Conservation (phyloP, 1,140 invertebrate species). For the Tetranychus cinnabarinus region DNA sequence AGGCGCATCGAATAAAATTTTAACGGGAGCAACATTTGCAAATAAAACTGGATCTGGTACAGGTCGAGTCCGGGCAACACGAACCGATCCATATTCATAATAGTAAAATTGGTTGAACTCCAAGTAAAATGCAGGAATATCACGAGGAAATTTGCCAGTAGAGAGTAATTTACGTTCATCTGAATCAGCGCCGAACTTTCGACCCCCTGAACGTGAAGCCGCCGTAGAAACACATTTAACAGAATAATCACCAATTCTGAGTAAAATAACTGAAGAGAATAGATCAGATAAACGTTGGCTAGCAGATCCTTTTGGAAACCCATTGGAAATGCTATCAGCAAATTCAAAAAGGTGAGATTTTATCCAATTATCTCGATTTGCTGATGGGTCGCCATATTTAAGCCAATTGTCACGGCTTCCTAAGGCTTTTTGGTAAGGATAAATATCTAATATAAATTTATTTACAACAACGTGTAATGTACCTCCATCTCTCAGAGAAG, state of each 20-base stretch:
- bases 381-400: conserved; percentile 22
- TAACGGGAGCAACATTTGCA: conserved; percentile 63
- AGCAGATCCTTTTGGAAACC: not conserved
- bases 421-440: conserved; percentile 79
- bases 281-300: not conserved
- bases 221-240: conserved; percentile 8
- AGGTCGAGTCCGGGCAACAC: conserved; percentile 61
- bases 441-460: conserved; percentile 74
- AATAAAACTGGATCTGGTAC: conserved; percentile 80
- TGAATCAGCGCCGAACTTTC: conserved; percentile 24
- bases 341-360: conserved; percentile 21
- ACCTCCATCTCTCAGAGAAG: conserved; percentile 60
- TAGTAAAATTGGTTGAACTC: conserved; percentile 95
- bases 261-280: conserved; percentile 5
- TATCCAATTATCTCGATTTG: conserved; percentile 22
- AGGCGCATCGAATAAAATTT: conserved; percentile 53
- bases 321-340: conserved; percentile 12
- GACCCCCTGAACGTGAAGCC: conserved; percentile 1
- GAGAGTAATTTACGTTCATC: conserved; percentile 1
- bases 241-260: conserved; percentile 6
- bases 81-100: conserved; percentile 31
- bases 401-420: conserved; percentile 68
- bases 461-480: conserved; percentile 72
- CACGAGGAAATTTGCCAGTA: conserved; percentile 43
- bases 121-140: conserved; percentile 68